These are phyloP conservation scores for Coelopa pilipes DNA, from an alignment of 2,888 invertebrate genomes.

Conservation along the genomic window DNA sequence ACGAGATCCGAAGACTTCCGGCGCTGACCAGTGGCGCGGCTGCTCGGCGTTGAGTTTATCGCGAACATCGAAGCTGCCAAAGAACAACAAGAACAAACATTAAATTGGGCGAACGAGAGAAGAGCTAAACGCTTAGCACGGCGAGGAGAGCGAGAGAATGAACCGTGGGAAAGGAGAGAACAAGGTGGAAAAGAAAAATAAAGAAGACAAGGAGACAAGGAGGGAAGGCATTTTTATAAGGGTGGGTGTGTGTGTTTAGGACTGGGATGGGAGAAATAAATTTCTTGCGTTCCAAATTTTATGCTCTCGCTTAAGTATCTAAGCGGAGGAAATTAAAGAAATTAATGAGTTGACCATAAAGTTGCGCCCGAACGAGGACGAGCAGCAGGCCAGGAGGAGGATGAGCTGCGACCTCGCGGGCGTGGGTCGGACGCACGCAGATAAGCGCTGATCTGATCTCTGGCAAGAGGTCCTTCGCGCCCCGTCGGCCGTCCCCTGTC, in stretches of 20 bases:
- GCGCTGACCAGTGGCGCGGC: slow-evolving; percentile 86
- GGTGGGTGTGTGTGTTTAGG: no score
- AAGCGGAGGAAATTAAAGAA: slow-evolving; percentile 31
- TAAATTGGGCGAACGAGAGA: neutral
- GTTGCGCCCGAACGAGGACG: neutral
- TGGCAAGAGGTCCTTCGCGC: slow-evolving; percentile 20
- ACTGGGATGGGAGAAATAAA: slow-evolving; percentile 30
- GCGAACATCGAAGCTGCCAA: slow-evolving; percentile 83
- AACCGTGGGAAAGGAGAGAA: no score
- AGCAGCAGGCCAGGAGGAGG: no score
- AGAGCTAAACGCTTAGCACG: no score
- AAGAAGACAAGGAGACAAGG: no score
- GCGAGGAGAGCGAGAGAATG: no score
- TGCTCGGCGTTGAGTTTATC: slow-evolving; percentile 80
- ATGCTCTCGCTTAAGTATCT: slow-evolving; percentile 21
- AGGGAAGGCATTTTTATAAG: no score
- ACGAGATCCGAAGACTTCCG: slow-evolving; percentile 85
- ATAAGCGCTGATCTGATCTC: slow-evolving; percentile 7
- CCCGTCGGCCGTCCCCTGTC: no score
- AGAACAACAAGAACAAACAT: slow-evolving; percentile 5
- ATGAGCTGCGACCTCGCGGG: no score
- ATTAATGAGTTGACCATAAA: slow-evolving; percentile 36
- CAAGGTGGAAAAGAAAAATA: no score
- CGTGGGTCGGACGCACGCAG: neutral
- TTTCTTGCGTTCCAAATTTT: slow-evolving; percentile 24